Percentiles rank a stretch among this genome's conserved stretches.
phyloP scores from a whole-genome alignment of 2,888 invertebrate genomes.

The Caenorhabditis panamensis region DNA sequence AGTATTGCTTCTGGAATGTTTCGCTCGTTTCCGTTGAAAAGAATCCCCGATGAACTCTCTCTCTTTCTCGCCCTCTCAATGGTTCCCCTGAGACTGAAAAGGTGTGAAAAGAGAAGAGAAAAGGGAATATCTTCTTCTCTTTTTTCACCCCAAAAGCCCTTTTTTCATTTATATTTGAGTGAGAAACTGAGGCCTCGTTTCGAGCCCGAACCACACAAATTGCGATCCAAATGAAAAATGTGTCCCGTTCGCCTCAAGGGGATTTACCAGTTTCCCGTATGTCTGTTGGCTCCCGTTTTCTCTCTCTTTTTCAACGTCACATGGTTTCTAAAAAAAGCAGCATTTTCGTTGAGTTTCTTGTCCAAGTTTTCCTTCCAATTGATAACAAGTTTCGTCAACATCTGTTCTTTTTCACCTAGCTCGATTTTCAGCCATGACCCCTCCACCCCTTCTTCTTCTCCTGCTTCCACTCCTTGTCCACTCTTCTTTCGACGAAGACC shows the following conservation, averaged over 20 bases:
- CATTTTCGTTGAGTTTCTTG: not conserved
- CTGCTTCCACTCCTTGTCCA: slow-evolving; percentile 14
- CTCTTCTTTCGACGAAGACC: slow-evolving; percentile 37
- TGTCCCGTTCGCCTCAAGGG: slow-evolving; percentile 43
- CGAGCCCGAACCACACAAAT: not conserved
- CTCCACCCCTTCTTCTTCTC: slow-evolving; percentile 1
- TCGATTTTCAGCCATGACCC: not conserved
- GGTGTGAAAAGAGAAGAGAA: slow-evolving; percentile 45
- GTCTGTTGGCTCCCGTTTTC: not conserved
- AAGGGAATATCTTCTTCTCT: slow-evolving; percentile 20
- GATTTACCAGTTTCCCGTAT: slow-evolving; percentile 20
- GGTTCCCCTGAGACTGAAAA: slow-evolving; percentile 50
- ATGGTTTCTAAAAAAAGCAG: not conserved
- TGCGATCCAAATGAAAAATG: slow-evolving; percentile 53
- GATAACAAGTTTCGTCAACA: too few species aligned
- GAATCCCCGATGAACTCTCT: slow-evolving; percentile 42
- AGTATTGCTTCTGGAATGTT: not conserved
- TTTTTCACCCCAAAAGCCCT: slow-evolving; percentile 6
- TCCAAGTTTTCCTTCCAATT: too few species aligned
- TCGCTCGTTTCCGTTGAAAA: slow-evolving; percentile 15
- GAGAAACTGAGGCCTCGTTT: slow-evolving; percentile 15
- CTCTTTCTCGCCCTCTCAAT: slow-evolving; percentile 35
- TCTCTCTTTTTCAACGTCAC: slow-evolving; percentile 6
- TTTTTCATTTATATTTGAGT: slow-evolving; percentile 50
- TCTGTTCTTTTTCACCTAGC: not conserved